Evolutionary conservation across 2,888 invertebrate genomes (phyloP).

Genomic region (Pollenia labialis): DNA sequence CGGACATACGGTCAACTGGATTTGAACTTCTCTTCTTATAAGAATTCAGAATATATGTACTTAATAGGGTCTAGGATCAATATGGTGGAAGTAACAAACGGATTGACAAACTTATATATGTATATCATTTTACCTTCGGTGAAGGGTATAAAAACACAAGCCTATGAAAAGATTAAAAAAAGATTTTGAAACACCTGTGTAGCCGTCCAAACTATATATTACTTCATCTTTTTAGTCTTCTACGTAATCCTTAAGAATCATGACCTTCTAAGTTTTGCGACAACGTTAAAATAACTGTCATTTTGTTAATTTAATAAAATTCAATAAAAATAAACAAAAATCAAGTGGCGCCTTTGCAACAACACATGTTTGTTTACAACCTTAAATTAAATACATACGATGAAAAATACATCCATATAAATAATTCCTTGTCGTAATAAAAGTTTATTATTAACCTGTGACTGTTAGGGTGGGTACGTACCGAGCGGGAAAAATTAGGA

Average conservation of each 20-base stretch:
- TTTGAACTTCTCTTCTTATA: too few relatives aligned
- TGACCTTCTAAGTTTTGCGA: not conserved
- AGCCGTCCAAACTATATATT: not conserved
- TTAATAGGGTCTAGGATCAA: too few relatives aligned
- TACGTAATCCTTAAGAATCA: not conserved
- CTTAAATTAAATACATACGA: not conserved
- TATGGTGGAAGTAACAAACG: too few relatives aligned
- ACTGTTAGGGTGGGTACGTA: conserved; percentile 9
- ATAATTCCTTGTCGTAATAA: conserved; percentile 46
- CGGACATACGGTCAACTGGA: too few relatives aligned
- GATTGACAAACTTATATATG: too few relatives aligned
- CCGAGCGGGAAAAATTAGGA: not conserved
- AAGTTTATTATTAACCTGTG: conserved; percentile 54
- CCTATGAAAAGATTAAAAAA: too few relatives aligned
- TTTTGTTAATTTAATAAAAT: conserved; percentile 65
- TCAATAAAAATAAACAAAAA: conserved; percentile 65
- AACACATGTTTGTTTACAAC: conserved; percentile 50
- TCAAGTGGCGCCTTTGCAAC: conserved; percentile 67
- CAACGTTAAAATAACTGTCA: conserved; percentile 19
- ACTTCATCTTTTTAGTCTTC: not conserved
- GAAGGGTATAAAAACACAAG: too few relatives aligned
- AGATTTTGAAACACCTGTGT: too few relatives aligned
- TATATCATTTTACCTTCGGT: too few relatives aligned
- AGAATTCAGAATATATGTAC: too few relatives aligned
- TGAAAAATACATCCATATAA: conserved; percentile 17